Evolutionary conservation across 2,888 invertebrate genomes (phyloP).

Genomic region (Epiperipatus broadwayi): DNA sequence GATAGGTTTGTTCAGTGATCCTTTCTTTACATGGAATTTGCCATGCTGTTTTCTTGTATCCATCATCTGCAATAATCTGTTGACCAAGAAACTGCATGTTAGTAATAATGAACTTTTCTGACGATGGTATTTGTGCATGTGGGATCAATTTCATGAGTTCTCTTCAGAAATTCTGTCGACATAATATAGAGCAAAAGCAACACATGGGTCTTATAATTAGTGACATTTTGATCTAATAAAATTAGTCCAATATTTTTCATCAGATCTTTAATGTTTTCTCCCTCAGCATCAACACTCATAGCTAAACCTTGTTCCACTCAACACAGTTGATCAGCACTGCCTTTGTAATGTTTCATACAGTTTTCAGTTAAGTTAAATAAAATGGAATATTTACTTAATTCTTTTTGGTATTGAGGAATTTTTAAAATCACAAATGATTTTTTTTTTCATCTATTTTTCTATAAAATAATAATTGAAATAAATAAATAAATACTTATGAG

Average conservation of each 20-base stretch:
- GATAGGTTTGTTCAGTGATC: conserved; percentile 90
- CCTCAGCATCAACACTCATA: conserved; percentile 97
- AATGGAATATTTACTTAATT: conserved; percentile 93
- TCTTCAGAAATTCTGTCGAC: conserved; percentile 89
- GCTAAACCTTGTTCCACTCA: conserved; percentile 57
- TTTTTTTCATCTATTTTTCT: too few species aligned
- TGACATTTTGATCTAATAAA: conserved; percentile 69
- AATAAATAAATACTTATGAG: too few species aligned
- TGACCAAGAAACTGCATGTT: conserved; percentile 82
- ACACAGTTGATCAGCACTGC: conserved; percentile 74
- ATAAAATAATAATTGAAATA: too few species aligned
- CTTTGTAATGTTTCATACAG: conserved; percentile 95
- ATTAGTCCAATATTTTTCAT: conserved; percentile 98
- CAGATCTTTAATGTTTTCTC: conserved; percentile 96
- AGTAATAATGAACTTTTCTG: conserved; percentile 84
- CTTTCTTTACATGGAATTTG: conserved; percentile 79
- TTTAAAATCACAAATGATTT: conserved; percentile 99
- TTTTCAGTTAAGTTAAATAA: conserved; percentile 96
- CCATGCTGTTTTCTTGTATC: conserved; percentile 65
- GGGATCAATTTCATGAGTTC: conserved; percentile 91
- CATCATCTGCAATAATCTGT: conserved; percentile 85
- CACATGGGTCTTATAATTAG: conserved; percentile 45
- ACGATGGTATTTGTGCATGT: conserved; percentile 83
- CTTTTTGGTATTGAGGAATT: conserved; percentile 99
- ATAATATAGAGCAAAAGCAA: conserved; percentile 93